Conservation (phyloP, 2,113 vertebrate genomes). For the Microcebus ravelobensis region DNA sequence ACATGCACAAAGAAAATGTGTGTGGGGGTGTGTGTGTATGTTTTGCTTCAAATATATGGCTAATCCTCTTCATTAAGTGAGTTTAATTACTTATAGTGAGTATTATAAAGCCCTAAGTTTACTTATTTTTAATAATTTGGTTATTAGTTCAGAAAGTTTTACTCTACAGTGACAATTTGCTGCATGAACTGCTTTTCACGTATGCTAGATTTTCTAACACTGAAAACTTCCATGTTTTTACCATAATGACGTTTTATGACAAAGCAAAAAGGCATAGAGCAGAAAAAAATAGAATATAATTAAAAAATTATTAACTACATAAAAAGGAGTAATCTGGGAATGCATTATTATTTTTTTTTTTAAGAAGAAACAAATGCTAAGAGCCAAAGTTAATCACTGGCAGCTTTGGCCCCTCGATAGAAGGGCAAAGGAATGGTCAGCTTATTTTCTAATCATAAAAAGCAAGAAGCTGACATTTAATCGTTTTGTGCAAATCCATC, state of each 20-base stretch:
- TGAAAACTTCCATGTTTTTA: neutral
- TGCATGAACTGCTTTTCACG: neutral
- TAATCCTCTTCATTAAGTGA: conserved; percentile 49
- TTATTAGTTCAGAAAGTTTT: neutral
- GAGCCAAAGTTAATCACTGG: neutral
- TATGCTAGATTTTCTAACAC: neutral
- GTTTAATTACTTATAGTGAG: neutral
- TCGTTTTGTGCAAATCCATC: accelerated
- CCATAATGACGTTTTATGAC: neutral
- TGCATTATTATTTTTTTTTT: neutral
- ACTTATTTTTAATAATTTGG: neutral
- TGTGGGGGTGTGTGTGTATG: neutral
- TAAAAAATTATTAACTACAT: neutral
- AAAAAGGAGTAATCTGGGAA: neutral
- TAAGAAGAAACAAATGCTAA: neutral
- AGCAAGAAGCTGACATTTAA: neutral
- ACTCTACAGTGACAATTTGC: neutral
- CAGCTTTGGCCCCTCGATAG: neutral
- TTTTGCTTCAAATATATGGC: neutral
- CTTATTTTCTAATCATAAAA: neutral
- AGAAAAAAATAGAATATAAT: neutral
- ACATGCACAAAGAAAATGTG: neutral
- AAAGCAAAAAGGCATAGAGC: neutral
- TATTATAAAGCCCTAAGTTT: neutral
- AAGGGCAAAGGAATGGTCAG: neutral